phyloP scores from a whole-genome alignment of 2,888 invertebrate genomes.

The Aethes cnicana region DNA sequence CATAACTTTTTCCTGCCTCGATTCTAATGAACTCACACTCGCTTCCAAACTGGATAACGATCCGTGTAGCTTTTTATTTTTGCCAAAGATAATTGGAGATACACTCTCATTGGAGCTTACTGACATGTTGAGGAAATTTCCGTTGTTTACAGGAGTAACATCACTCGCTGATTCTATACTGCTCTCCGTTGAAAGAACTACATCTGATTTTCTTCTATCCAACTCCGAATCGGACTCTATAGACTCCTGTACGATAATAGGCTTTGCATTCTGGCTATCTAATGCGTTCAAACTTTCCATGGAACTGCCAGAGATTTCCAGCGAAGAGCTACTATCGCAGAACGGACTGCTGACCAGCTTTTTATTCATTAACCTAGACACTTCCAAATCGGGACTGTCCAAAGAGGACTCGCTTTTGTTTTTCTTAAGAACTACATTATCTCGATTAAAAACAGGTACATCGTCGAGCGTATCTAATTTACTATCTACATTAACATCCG shows the following conservation, averaged over 20 bases:
- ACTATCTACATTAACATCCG: conserved; percentile 40
- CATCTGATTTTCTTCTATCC: conserved; percentile 61
- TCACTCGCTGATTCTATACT: conserved; percentile 74
- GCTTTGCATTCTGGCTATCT: conserved; percentile 43
- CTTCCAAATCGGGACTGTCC: conserved; percentile 79
- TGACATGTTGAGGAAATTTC: conserved; percentile 64
- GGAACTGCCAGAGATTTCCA: conserved; percentile 77
- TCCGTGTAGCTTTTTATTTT: conserved; percentile 68
- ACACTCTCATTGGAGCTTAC: conserved; percentile 77
- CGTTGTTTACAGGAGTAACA: conserved; percentile 62
- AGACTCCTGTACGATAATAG: conserved; percentile 49
- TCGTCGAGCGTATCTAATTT: conserved; percentile 47
- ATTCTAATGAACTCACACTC: conserved; percentile 76
- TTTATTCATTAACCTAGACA: conserved; percentile 74
- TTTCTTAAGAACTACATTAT: conserved; percentile 73
- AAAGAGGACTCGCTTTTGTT: conserved; percentile 78
- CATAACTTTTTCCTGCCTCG: conserved; percentile 68
- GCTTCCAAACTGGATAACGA: conserved; percentile 76
- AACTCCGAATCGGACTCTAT: conserved; percentile 50
- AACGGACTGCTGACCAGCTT: conserved; percentile 62
- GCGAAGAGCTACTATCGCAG: conserved; percentile 72
- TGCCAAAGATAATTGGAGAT: conserved; percentile 71
- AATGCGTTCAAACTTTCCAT: conserved; percentile 73
- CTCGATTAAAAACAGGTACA: conserved; percentile 64
- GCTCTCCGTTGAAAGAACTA: conserved; percentile 62